Evolutionary conservation across 2,797 vertebrate species (phyloP).

Genomic region (Salmo trutta): DNA sequence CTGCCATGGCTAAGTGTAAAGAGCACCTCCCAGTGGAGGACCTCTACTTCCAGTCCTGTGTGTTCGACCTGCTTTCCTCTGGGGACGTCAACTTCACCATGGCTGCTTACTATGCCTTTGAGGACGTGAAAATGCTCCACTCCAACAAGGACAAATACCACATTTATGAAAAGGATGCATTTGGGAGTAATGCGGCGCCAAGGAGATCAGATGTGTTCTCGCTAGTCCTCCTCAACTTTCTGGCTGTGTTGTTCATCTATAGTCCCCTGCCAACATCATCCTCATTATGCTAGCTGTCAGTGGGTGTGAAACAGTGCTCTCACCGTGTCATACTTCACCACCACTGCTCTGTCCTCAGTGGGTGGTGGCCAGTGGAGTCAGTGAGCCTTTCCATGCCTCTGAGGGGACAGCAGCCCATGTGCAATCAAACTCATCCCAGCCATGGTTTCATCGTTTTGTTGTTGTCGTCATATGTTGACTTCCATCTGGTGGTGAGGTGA

Average conservation of each 20-base stretch:
- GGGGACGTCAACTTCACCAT: conserved; percentile 97
- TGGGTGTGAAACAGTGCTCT: conserved; percentile 53
- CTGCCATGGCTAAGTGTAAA: conserved; percentile 89
- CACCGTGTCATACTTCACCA: conserved; percentile 42
- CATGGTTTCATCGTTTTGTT: conserved; percentile 45
- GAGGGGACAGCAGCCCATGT: conserved; percentile 19
- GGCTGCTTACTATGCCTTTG: conserved; percentile 95
- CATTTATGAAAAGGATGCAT: conserved; percentile 84
- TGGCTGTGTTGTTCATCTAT: conserved; percentile 75
- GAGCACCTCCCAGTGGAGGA: conserved; percentile 95
- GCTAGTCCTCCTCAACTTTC: conserved; percentile 57
- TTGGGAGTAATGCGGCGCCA: conserved; percentile 61
- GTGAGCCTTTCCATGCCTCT: conserved; percentile 14
- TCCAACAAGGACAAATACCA: conserved; percentile 92
- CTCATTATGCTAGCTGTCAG: conserved; percentile 34
- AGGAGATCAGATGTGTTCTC: conserved; percentile 23
- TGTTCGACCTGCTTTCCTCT: conserved; percentile 96
- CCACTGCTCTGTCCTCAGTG: conserved; percentile 9
- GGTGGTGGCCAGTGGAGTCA: conserved; percentile 14
- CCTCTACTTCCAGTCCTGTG: conserved; percentile 96
- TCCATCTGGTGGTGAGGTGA: conserved; percentile 33
- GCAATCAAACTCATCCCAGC: conserved; percentile 35
- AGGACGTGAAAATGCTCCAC: conserved; percentile 95
- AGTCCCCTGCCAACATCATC: conserved; percentile 50
- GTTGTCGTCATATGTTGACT: conserved; percentile 44